Percentiles rank a stretch among this genome's conserved stretches.
Evolutionary conservation across 2,888 invertebrate genomes (phyloP).

Genomic region (Odontomyia ornata): DNA sequence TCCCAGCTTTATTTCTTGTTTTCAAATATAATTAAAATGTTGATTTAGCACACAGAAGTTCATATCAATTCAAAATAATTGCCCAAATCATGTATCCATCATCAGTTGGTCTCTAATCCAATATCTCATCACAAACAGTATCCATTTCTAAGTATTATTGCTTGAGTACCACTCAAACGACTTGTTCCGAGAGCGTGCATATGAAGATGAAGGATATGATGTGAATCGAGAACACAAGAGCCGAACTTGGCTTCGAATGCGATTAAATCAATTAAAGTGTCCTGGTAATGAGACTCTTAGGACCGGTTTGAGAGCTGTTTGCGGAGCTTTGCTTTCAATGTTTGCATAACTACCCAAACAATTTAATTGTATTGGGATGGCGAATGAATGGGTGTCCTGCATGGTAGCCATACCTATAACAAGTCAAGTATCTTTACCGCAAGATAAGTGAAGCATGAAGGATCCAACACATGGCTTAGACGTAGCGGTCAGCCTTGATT

Average conservation of each 20-base stretch:
- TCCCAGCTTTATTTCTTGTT: too few species aligned
- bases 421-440: background rate
- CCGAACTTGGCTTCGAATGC: conserved; percentile 20
- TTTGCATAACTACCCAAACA: conserved; percentile 38
- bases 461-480: conserved; percentile 1
- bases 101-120: too few species aligned
- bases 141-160: too few species aligned
- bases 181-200: too few species aligned
- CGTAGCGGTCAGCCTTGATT: background rate
- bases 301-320: conserved; percentile 31
- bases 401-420: background rate
- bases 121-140: too few species aligned
- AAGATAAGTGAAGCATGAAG: background rate
- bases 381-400: background rate
- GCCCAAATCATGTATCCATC: too few species aligned
- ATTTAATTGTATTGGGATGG: conserved; percentile 22
- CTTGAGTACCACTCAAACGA: too few species aligned
- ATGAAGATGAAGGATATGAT: background rate
- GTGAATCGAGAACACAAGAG: background rate
- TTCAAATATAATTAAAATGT: too few species aligned
- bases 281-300: conserved; percentile 33
- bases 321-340: conserved; percentile 34
- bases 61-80: too few species aligned
- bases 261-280: conserved; percentile 44
- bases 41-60: too few species aligned